Evolutionary conservation across 2,113 vertebrate genomes (phyloP), one percentile per base, ranked within the genome.

Genomic region (Lipotes vexillifer): DNA sequence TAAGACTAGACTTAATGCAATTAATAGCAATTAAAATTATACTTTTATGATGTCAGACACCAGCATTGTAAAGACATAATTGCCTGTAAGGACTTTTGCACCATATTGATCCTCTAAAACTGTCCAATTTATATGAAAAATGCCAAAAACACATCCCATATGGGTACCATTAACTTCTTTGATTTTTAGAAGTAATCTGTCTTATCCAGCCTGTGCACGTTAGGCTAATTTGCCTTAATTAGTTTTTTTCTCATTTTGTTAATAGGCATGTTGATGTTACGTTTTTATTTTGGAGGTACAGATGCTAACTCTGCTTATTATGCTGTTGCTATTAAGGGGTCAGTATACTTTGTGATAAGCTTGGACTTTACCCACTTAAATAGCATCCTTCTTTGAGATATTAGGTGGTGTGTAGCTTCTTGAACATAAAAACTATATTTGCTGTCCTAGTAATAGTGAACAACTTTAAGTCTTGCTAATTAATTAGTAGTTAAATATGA

Each of bases 21-120:
- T 99, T 99, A 99, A 99, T 99, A 99, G 99, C 99, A 99, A 99
- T 99, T 99, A 99, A 99, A 99, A 99, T 99, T 99, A 99, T 99
- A 98, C 98, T 99, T 99, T 99, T 99, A 99, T 99, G 98, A 98
- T 99, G 99, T 99, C 98, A 99, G 98, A 98, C 98, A 99, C 99
- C 98, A 98, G 98, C 98, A 98, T 98, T 98, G 98, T 99, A 98
- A 99, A 99, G 98, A 98, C 96, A 98, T 99, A 99, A 99, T 99
- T 99, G 99, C 99, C 98, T 99, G 97, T 98, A 99, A 99, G 98
- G 98, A 99, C 97, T 99, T 98, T 86, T 98, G 97, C 98, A 99
- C 98, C 97, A 98, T 99, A 98, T 98, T 98, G 99, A 98, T 99
- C 98, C 98, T 99, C 98, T 99, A 99, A 99, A 99, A 98, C 98